phyloP scores from a whole-genome alignment of 2,797 vertebrate genomes.

The Hephaestus fuliginosus region DNA sequence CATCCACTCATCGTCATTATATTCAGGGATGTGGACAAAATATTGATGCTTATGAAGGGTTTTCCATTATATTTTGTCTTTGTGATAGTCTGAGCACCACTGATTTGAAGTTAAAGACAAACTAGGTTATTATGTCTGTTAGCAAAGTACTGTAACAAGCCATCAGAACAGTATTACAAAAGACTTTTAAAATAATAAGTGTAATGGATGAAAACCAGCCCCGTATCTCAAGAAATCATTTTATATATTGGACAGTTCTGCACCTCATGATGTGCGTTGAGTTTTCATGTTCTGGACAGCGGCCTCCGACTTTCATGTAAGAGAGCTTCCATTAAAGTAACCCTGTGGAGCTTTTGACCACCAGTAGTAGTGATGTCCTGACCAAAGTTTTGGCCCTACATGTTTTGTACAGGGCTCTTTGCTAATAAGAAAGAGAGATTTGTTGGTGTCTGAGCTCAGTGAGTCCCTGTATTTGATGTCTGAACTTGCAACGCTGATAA shows the following conservation, averaged over 20 bases:
- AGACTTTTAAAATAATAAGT: not conserved
- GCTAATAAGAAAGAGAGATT: not conserved
- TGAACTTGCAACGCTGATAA: not conserved
- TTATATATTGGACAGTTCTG: not conserved
- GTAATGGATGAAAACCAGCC: not conserved
- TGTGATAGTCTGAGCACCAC: not conserved
- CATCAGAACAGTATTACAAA: not conserved
- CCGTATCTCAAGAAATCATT: not conserved
- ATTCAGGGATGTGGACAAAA: constrained; percentile 25
- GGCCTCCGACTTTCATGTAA: not conserved
- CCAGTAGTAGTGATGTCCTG: not conserved
- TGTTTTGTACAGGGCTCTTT: not conserved
- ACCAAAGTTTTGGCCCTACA: not conserved
- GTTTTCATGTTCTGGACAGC: not conserved
- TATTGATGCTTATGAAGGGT: constrained; percentile 23
- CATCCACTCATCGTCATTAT: constrained; percentile 13
- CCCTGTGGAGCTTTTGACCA: not conserved
- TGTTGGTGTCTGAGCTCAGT: not conserved
- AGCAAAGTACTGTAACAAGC: not conserved
- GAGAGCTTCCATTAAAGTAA: not conserved
- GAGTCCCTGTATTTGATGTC: not conserved
- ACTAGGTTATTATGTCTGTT: not conserved
- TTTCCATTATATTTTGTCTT: constrained; percentile 17
- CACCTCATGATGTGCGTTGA: not conserved
- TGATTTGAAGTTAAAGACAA: not conserved